Evolutionary conservation across 2,113 vertebrate species (phyloP).

Genomic region (Bufo gargarizans): DNA sequence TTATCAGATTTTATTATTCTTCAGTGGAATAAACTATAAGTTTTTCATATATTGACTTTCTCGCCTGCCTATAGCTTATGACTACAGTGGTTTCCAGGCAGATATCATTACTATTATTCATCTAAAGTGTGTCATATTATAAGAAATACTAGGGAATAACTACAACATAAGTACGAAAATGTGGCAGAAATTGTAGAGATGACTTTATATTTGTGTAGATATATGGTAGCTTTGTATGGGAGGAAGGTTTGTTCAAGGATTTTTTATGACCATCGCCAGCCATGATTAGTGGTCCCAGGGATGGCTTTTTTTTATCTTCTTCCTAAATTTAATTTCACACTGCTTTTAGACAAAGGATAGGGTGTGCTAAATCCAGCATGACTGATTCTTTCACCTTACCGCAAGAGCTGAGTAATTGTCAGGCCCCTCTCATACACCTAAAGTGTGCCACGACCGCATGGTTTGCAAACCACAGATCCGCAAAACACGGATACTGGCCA

Average conservation of each 20-base stretch:
- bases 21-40: neutral
- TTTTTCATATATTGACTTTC: neutral
- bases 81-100: neutral
- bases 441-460: too few species aligned
- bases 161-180: neutral
- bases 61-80: neutral
- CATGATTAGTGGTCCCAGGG: neutral
- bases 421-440: too few species aligned
- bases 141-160: neutral
- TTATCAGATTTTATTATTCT: neutral
- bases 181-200: neutral
- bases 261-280: neutral
- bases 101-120: neutral
- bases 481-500: too few species aligned
- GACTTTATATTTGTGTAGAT: neutral
- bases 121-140: neutral
- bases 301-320: neutral
- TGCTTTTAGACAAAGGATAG: too few species aligned
- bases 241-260: neutral
- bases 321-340: too few species aligned
- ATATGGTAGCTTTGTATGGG: neutral
- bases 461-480: too few species aligned
- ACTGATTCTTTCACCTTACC: too few species aligned
- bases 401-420: too few species aligned
- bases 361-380: too few species aligned